phyloP scores from a whole-genome alignment of 1,140 invertebrate species.

The Batillaria attramentaria region DNA sequence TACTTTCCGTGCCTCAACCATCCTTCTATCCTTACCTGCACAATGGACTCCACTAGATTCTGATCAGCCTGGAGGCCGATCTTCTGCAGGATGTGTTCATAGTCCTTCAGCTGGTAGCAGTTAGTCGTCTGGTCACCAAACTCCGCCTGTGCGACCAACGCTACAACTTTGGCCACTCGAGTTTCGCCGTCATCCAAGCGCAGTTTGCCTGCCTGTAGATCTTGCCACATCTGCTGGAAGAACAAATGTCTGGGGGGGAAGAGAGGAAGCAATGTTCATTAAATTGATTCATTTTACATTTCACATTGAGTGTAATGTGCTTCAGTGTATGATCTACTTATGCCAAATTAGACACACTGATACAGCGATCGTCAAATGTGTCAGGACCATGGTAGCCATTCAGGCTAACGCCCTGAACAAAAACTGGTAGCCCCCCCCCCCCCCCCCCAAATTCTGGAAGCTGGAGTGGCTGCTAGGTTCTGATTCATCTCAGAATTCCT shows the following conservation, averaged over 20 bases:
- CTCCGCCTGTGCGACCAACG: constrained; percentile 84
- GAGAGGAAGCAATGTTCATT: background rate
- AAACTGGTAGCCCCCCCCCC: no score
- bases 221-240: constrained; percentile 84
- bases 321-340: no score
- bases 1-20: no score
- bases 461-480: no score
- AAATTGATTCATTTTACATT: no score
- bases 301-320: no score
- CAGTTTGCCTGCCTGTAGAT: constrained; percentile 72
- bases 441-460: no score
- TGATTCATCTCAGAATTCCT: no score
- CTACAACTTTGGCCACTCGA: constrained; percentile 77
- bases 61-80: constrained; percentile 22
- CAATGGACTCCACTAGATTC: background rate
- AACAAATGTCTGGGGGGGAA: constrained; percentile 81
- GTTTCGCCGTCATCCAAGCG: background rate
- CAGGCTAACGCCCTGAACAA: no score
- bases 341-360: no score
- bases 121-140: constrained; percentile 71
- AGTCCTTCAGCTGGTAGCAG: constrained; percentile 45
- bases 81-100: constrained; percentile 42
- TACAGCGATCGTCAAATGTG: no score
- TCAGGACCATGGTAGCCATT: no score
- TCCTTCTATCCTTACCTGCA: constrained; percentile 19